Evolutionary conservation across 2,113 vertebrate species (phyloP), one percentile per base, ranked within the genome.

Genomic region (Sitta europaea): DNA sequence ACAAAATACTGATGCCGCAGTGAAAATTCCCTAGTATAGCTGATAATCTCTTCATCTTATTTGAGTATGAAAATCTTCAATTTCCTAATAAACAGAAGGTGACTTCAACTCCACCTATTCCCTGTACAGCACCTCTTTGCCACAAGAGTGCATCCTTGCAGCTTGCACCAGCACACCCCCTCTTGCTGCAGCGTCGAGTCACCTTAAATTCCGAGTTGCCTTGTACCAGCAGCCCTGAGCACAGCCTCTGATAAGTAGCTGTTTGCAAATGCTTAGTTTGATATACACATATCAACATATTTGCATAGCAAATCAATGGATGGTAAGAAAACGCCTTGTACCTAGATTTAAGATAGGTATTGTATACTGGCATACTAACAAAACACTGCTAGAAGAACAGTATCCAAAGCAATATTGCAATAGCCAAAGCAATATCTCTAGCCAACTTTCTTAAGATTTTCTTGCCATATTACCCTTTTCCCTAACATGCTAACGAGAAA

Each of bases 91-190:
- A 40, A 40, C 6, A 50, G 54, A 33, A n/a, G 22, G n/a, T 4
- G 15, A 57, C 59, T 80, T 61, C 36, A 59, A 21, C 35, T 70
- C 43, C 42, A 31, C 2, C 17, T 59, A 1, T 31, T 65, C 27
- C 58, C 47, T 73, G 47, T n/a, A 29, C 6, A 58, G 24, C 71
- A 67, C 9, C 36, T 81, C 43, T 80, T 53, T 8, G 42, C 96
- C 96, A 93, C 95, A 86, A 93, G 96, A 93, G 92, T 8, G 96
- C 92, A 93, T 63, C 88, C 88, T 86, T 93, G 94, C 63, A 76
- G 81, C 68, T 76, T 67, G 71, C 47, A 58, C 72, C 33, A 47
- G 24, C 19, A 2, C 66, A 31, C 27, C 11, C 24, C 6, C 28
- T 73, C 50, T 29, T 27, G 19, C 35, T 51, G 43, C 63, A 63